Conservation (phyloP, 1,140 invertebrate species). For the Coelopa frigida region DNA sequence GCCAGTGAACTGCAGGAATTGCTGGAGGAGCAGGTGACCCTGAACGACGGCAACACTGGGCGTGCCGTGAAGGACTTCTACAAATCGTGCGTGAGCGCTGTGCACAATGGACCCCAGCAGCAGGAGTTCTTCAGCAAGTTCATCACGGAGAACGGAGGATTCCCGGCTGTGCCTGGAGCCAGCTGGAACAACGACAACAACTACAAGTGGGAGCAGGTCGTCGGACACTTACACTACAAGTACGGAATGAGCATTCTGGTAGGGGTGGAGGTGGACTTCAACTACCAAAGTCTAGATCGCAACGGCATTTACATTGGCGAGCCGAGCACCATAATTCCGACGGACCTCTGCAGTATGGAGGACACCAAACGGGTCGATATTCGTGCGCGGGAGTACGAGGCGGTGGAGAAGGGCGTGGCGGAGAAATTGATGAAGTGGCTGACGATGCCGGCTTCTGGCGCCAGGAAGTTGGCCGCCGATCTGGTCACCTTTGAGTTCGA, state of each 20-base stretch:
- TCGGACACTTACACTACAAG: conserved; percentile 59
- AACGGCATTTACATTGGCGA: conserved; percentile 78
- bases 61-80: conserved; percentile 45
- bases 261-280: conserved; percentile 73
- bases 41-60: conserved; percentile 23
- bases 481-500: conserved; percentile 34
- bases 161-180: conserved; percentile 32
- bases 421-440: conserved; percentile 27
- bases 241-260: conserved; percentile 76
- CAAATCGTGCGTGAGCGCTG: conserved; percentile 3
- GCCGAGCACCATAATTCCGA: conserved; percentile 27
- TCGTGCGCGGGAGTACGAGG: conserved; percentile 17
- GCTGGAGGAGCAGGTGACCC: conserved; percentile 47
- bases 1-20: conserved; percentile 61
- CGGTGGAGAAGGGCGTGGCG: conserved; percentile 20
- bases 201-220: conserved; percentile 62
- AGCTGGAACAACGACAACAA: conserved; percentile 31
- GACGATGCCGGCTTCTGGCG: conserved; percentile 20
- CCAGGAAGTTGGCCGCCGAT: conserved; percentile 23
- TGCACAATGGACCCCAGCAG: conserved; percentile 48
- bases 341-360: conserved; percentile 20
- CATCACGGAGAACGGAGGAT: conserved; percentile 33
- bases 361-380: conserved; percentile 9
- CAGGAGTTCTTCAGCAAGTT: conserved; percentile 65
- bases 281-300: conserved; percentile 76